Evolutionary conservation across 53 echinoderm and acorn worm genomes (phyloP).

Genomic region (Stichopus horrens): DNA sequence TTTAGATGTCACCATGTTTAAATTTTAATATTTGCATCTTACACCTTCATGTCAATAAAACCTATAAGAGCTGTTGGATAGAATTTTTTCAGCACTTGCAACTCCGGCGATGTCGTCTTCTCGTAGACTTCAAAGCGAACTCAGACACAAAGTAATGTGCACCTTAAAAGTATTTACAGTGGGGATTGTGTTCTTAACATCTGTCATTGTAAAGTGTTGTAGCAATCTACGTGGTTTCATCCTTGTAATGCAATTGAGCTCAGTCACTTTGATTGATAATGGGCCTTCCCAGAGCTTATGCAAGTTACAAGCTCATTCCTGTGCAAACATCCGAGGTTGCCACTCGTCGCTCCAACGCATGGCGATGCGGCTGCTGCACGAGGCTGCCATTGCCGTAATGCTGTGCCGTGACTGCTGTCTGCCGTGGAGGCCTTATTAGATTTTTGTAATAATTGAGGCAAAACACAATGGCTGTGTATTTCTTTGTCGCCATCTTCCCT

Average conservation of each 20-base stretch:
- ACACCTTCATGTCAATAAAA: too few species aligned
- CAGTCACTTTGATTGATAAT: slow-evolving; percentile 38
- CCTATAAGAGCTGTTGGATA: too few species aligned
- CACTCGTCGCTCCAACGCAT: slow-evolving; percentile 27
- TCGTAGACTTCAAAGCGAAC: neutral
- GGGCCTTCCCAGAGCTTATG: slow-evolving; percentile 11
- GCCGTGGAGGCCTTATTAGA: slow-evolving; percentile 22
- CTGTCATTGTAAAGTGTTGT: slow-evolving; percentile 6
- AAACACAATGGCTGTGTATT: slow-evolving; percentile 39
- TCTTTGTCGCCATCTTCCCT: slow-evolving; percentile 5
- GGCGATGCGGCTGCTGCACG: neutral
- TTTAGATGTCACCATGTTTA: too few species aligned
- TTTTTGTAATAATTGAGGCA: slow-evolving; percentile 46
- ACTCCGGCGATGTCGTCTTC: neutral
- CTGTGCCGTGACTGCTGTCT: too few species aligned
- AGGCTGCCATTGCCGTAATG: too few species aligned
- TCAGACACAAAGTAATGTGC: neutral
- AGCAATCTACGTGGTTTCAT: slow-evolving; percentile 4
- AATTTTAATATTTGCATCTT: too few species aligned
- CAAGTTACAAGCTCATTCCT: slow-evolving; percentile 22
- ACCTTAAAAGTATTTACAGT: neutral
- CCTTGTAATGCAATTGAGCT: slow-evolving; percentile 12
- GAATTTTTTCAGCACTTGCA: too few species aligned
- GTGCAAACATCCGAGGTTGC: slow-evolving; percentile 32
- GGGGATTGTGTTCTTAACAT: neutral